A percentile compares a stretch with the other conserved stretches of the same genome.
These are phyloP conservation scores for Holacanthus passer DNA, from an alignment of 2,113 vertebrate genomes.

Conservation along the genomic window DNA sequence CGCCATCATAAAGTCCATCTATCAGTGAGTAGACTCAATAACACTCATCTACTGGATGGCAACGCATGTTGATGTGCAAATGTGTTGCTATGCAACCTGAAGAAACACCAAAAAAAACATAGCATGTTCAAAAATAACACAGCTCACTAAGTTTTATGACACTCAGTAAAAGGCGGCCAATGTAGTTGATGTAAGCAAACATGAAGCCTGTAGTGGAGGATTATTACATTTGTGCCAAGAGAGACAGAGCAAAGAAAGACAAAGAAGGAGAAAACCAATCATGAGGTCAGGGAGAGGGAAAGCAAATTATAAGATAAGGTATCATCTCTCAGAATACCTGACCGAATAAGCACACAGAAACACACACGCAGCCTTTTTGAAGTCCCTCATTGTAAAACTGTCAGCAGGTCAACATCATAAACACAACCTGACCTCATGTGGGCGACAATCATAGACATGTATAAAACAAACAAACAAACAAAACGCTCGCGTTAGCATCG, in stretches of 20 bases:
- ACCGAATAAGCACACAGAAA: slow-evolving; percentile 8
- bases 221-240: not conserved
- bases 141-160: slow-evolving; percentile 22
- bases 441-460: too few relatives aligned
- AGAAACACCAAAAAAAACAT: slow-evolving; percentile 10
- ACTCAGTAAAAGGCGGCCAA: not conserved
- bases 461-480: too few relatives aligned
- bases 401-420: not conserved
- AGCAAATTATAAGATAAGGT: not conserved
- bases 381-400: not conserved
- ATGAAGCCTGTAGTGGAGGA: not conserved
- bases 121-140: slow-evolving; percentile 31
- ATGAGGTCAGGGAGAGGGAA: not conserved
- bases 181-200: slow-evolving; percentile 2
- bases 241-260: not conserved
- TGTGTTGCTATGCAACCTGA: slow-evolving; percentile 63
- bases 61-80: slow-evolving; percentile 35
- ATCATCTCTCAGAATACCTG: not conserved
- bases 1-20: too few relatives aligned
- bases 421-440: not conserved
- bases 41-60: too few relatives aligned
- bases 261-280: not conserved
- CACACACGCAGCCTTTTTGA: not conserved
- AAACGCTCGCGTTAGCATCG: too few relatives aligned
- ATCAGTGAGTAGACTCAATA: too few relatives aligned